Evolutionary conservation across 2,113 vertebrate genomes (phyloP).

Genomic region (Maylandia zebra): DNA sequence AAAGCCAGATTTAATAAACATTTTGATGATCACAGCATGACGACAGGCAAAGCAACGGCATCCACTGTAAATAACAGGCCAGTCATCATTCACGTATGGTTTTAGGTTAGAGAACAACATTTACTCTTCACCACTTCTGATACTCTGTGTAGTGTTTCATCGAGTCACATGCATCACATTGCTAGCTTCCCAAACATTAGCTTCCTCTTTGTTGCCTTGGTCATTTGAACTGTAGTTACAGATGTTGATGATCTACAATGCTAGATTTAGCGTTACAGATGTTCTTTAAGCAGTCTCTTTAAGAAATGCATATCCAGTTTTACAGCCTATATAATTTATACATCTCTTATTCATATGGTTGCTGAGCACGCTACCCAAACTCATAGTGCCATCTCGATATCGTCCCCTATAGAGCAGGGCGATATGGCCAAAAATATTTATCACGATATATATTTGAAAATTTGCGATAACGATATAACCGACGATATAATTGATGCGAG

Average conservation of each 20-base stretch:
- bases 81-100: not conserved
- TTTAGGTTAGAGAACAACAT: not conserved
- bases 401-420: not conserved
- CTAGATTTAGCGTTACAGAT: rapidly evolving
- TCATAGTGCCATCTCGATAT: not conserved
- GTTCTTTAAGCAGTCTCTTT: not conserved
- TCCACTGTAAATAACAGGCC: not conserved
- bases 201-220: not conserved
- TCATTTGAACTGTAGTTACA: not conserved
- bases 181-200: not conserved
- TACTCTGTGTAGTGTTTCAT: not conserved
- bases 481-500: too few species aligned
- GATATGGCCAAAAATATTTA: too few species aligned
- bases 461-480: too few species aligned
- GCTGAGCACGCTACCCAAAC: not conserved
- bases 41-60: not conserved
- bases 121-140: not conserved
- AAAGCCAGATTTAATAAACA: not conserved
- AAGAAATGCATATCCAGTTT: not conserved
- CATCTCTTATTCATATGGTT: not conserved
- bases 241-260: not conserved
- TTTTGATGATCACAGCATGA: not conserved
- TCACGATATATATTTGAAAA: too few species aligned
- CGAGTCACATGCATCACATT: not conserved
- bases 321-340: not conserved